A percentile compares a stretch with the other conserved stretches of the same genome.
phyloP scores from a whole-genome alignment of 23 tunicate genomes.

The Clavelina lepadiformis region DNA sequence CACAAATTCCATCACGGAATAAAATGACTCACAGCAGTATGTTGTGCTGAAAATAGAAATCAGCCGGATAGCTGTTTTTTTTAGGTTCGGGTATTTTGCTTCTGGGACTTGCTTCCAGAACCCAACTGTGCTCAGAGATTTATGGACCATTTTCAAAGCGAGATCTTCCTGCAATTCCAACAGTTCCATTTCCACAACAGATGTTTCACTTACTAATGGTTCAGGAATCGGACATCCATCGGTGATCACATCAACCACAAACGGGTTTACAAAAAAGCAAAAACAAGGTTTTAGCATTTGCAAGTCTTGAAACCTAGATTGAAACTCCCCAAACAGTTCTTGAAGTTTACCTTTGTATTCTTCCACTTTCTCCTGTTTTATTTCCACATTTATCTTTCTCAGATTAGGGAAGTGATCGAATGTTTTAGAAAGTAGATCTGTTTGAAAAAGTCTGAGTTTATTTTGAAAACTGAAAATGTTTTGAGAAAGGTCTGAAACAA shows the following conservation, averaged over 20 bases:
- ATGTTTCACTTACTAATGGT: conserved; percentile 25
- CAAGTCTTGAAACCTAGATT: conserved; percentile 39
- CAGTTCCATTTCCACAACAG: conserved; percentile 52
- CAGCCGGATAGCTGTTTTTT: conserved; percentile 21
- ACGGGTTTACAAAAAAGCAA: conserved; percentile 47
- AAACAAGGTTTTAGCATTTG: conserved; percentile 51
- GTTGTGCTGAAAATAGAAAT: conserved; percentile 42
- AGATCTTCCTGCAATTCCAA: conserved; percentile 38
- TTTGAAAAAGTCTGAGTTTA: conserved; percentile 35
- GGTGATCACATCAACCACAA: conserved; percentile 51
- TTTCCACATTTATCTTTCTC: conserved; percentile 25
- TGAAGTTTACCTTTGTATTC: conserved; percentile 57
- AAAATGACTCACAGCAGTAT: conserved; percentile 56
- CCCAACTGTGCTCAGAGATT: conserved; percentile 30
- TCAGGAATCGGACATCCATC: conserved; percentile 47
- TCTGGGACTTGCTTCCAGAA: conserved; percentile 51
- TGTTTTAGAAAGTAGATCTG: conserved; percentile 31
- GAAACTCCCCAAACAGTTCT: conserved; percentile 38
- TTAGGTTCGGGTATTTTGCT: conserved; percentile 39
- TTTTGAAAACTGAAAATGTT: conserved; percentile 29
- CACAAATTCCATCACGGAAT: conserved; percentile 45
- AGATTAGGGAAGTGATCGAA: conserved; percentile 39
- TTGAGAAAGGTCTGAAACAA: conserved; percentile 41
- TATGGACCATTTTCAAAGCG: conserved; percentile 39
- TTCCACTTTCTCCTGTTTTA: conserved; percentile 26